Evolutionary conservation across 1,140 invertebrate species (phyloP).

Genomic region (Drosophila mayri): DNA sequence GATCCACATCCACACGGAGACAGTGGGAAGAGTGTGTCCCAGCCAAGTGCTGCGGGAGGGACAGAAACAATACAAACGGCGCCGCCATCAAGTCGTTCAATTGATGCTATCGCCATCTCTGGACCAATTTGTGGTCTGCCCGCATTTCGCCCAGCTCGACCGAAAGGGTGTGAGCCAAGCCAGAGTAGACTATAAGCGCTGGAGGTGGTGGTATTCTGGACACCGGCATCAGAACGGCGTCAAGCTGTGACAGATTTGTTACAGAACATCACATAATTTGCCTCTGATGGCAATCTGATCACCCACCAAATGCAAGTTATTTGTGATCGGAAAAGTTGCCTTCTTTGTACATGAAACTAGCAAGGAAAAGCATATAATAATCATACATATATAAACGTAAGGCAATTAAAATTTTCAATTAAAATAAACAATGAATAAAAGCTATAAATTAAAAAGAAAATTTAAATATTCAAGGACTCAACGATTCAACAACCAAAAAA

Average conservation of each 20-base stretch:
- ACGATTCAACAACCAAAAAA: not conserved
- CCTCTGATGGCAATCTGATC: slow-evolving; percentile 27
- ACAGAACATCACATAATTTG: slow-evolving; percentile 45
- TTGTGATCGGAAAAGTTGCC: not conserved
- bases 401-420: no score
- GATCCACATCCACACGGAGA: slow-evolving; percentile 29
- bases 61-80: slow-evolving; percentile 53
- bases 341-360: not conserved
- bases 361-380: not conserved
- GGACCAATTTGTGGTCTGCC: slow-evolving; percentile 64
- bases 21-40: slow-evolving; percentile 34
- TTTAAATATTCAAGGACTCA: not conserved
- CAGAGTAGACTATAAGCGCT: slow-evolving; percentile 32
- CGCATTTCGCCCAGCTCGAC: slow-evolving; percentile 41
- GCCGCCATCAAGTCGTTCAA: slow-evolving; percentile 48
- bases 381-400: not conserved
- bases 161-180: slow-evolving; percentile 57
- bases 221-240: slow-evolving; percentile 49
- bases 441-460: not conserved
- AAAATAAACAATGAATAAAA: not conserved
- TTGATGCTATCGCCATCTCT: slow-evolving; percentile 61
- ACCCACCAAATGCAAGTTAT: slow-evolving; percentile 16
- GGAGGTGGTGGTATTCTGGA: slow-evolving; percentile 43
- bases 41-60: slow-evolving; percentile 35
- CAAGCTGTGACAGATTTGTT: slow-evolving; percentile 58